Conservation (phyloP, 2,113 vertebrate genomes). For the Psilopogon haemacephalus region DNA sequence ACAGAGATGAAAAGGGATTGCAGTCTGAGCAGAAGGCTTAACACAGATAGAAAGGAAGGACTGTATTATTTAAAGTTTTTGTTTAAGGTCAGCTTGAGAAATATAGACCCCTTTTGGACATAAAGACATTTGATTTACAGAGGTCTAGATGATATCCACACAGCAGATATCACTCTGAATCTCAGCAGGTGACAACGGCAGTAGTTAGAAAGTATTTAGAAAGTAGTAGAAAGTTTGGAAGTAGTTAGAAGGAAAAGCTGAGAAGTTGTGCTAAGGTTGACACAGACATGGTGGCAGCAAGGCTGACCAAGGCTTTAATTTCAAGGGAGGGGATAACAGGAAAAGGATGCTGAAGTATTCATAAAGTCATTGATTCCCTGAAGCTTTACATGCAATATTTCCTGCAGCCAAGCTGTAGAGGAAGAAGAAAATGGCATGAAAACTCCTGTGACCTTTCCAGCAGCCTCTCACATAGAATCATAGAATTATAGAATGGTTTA, state of each 20-base stretch:
- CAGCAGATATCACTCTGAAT: not conserved
- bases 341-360: not conserved
- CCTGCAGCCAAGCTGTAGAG: not conserved
- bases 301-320: not conserved
- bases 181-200: not conserved
- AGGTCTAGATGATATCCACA: not conserved
- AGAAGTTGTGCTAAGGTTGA: not conserved
- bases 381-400: not conserved
- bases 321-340: not conserved
- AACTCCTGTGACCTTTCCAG: not conserved
- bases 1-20: not conserved
- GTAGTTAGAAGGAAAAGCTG: not conserved
- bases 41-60: not conserved
- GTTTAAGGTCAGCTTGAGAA: not conserved
- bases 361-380: not conserved
- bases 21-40: not conserved
- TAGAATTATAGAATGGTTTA: too few relatives aligned
- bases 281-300: not conserved
- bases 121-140: not conserved
- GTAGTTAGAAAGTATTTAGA: not conserved
- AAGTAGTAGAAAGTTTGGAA: too few relatives aligned
- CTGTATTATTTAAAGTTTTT: not conserved
- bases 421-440: not conserved
- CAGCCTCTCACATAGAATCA: too few relatives aligned
- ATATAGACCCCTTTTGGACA: not conserved